These are phyloP conservation scores for Pristionchus maxplancki DNA, from an alignment of 2,888 invertebrate genomes.

Conservation along the genomic window DNA sequence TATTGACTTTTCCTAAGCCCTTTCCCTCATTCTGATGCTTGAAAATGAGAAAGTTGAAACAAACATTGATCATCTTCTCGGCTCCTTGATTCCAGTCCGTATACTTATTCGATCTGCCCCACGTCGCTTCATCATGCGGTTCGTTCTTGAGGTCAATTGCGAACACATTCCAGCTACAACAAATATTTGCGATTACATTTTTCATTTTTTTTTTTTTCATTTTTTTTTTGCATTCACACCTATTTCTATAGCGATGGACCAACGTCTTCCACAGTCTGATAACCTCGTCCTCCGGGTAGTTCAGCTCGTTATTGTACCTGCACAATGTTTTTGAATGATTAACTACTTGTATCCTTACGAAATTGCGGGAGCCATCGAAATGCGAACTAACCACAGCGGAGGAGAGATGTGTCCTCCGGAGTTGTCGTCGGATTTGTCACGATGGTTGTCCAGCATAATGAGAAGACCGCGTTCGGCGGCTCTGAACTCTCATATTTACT, in stretches of 20 bases:
- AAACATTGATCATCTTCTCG: constrained; percentile 41
- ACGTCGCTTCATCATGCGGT: constrained; percentile 49
- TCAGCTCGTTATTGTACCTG: constrained; percentile 12
- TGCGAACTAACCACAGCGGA: not conserved
- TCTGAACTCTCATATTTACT: not conserved
- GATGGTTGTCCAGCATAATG: constrained; percentile 30
- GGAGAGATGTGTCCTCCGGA: constrained; percentile 8
- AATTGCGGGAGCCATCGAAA: not conserved
- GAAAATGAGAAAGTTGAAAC: not conserved
- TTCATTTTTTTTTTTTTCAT: too few relatives aligned
- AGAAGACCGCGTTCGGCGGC: constrained; percentile 27
- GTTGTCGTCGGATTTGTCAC: not conserved
- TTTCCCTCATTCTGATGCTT: not conserved
- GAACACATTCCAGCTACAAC: constrained; percentile 52
- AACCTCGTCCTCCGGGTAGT: constrained; percentile 11
- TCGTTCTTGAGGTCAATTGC: constrained; percentile 54
- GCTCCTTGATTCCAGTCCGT: constrained; percentile 53
- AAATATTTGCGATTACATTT: too few relatives aligned
- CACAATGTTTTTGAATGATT: not conserved
- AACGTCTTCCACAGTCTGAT: constrained; percentile 3
- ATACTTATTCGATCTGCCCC: not conserved
- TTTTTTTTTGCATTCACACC: too few relatives aligned
- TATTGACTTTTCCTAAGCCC: not conserved
- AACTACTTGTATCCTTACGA: too few relatives aligned
- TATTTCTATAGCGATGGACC: not conserved